These are phyloP conservation scores for Sebastes hubbsi DNA, from an alignment of 2,797 vertebrate genomes.

Conservation along the genomic window DNA sequence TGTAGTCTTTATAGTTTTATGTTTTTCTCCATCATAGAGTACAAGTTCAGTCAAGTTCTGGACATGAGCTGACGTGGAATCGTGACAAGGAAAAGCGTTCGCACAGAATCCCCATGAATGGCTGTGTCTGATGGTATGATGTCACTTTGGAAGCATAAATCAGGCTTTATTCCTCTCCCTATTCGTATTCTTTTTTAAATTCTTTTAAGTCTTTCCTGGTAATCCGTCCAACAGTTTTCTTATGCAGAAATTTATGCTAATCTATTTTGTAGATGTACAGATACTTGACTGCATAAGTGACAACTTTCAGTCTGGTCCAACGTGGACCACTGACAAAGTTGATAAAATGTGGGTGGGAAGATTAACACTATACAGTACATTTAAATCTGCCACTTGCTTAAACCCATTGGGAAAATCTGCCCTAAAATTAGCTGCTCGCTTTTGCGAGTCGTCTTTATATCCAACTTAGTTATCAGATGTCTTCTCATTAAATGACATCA, in stretches of 20 bases:
- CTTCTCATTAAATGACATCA: background rate
- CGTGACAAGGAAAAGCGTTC: no score
- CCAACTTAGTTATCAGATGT: background rate
- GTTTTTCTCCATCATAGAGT: background rate
- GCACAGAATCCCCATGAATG: no score
- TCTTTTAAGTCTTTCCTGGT: background rate
- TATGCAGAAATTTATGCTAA: background rate
- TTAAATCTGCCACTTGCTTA: background rate
- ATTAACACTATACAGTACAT: background rate
- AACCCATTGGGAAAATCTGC: background rate
- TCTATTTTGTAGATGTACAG: background rate
- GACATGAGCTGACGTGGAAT: no score
- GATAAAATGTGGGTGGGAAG: background rate
- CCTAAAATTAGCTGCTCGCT: background rate
- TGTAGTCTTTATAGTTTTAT: no score
- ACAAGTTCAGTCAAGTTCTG: no score
- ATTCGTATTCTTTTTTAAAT: background rate
- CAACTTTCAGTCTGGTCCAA: background rate
- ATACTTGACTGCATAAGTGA: background rate
- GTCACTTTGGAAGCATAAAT: rapidly evolving
- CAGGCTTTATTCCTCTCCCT: background rate
- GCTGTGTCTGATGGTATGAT: no score
- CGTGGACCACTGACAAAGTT: background rate
- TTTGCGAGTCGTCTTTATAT: background rate
- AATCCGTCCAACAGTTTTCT: no score